Percentiles rank a stretch among this genome's conserved stretches.
phyloP scores from a whole-genome alignment of 2,888 invertebrate species.

The Quadroppia sp. region DNA sequence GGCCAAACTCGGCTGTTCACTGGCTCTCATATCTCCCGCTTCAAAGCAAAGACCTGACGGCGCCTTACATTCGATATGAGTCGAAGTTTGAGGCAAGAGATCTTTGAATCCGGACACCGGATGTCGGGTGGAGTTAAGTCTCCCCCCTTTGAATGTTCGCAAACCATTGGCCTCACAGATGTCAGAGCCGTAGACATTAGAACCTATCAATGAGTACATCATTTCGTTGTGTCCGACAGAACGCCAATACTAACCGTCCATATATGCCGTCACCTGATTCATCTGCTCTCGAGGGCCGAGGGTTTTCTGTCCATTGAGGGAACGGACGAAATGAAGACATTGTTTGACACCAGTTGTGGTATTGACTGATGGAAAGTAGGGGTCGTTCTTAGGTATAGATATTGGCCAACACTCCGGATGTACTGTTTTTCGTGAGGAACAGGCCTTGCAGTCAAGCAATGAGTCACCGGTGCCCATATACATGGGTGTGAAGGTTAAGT shows the following conservation, averaged over 20 bases:
- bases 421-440: conserved; percentile 78
- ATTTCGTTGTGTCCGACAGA: background rate
- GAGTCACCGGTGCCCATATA: conserved; percentile 70
- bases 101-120: conserved; percentile 67
- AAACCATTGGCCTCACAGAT: conserved; percentile 71
- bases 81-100: conserved; percentile 69
- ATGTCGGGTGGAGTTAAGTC: conserved; percentile 74
- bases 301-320: conserved; percentile 81
- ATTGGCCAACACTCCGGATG: conserved; percentile 93
- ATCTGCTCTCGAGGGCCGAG: conserved; percentile 78
- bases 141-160: conserved; percentile 68
- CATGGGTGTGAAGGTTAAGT: conserved; percentile 81
- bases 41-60: conserved; percentile 79
- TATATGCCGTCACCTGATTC: conserved; percentile 85
- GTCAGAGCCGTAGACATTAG: conserved; percentile 85
- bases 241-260: conserved; percentile 61
- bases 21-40: conserved; percentile 83
- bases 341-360: conserved; percentile 70
- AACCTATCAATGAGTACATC: conserved; percentile 51
- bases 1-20: conserved; percentile 84
- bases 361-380: conserved; percentile 75
- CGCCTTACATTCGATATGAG: conserved; percentile 76
- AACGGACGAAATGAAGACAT: conserved; percentile 92
- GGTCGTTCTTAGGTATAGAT: conserved; percentile 79
- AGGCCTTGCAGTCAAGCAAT: conserved; percentile 80